Base-by-base conservation (phyloP, 1,140 invertebrate genomes). In the Cydia amplana region DNA sequence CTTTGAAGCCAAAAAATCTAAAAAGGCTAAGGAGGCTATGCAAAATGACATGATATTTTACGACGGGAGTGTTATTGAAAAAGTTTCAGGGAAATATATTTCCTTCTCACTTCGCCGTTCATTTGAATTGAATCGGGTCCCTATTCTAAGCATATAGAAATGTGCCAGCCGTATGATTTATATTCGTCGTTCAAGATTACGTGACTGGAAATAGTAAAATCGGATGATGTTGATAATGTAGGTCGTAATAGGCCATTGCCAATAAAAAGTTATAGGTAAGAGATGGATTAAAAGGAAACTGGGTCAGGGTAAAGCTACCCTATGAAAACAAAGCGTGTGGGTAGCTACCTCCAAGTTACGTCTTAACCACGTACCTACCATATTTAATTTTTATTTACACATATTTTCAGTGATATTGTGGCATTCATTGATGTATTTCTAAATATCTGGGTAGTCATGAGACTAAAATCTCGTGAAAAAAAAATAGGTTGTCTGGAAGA, bases 221-320 rank as follows among this genome's bases (percentile, higher is more conserved):
- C 84, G 88, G 91, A 91, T 91, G 89, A 93, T 91, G 88, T 90
- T 93, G 90, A 93, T 93, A 93, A 93, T 93, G 87, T 91, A 89
- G 85, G 89, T 88, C 87, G 88, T 91, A 89, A 93, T 91, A 87
- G 89, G 87, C 87, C 86, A 89, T 89, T 87, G 84, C 88, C 89
- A 91, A 93, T 91, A 91, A 93, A 91, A 93, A 88, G 87, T 93
- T 93, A 93, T 91, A 93, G 89, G 91, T 91, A 93, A 93, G 86
- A 87, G 87, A 90, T 91, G 88, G 89, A 93, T 90, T 91, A 91
- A 90, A 92, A 90, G 85, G 82, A 91, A 40, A 91, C 77, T 91
- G 76, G 90, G 87, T 92, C 87, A 91, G 85, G 85, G 89, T 81
- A 89, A 83, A 85, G 86, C 86, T 83, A 80, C 81, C 84, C 88